Evolutionary conservation across 2,113 vertebrate species (phyloP).

Genomic region (Psilopogon haemacephalus): DNA sequence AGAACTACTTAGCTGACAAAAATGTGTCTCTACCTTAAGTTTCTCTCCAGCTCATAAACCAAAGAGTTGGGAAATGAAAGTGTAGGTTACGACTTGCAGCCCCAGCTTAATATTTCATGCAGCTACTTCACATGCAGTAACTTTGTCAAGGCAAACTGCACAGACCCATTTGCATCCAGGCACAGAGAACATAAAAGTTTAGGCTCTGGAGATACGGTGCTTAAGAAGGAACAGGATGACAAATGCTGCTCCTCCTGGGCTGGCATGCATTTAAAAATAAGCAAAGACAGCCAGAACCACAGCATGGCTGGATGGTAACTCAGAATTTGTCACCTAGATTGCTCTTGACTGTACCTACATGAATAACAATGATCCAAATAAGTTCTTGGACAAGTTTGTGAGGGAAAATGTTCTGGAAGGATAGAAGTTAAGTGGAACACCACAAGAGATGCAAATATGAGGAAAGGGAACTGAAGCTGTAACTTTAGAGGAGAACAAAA

Average conservation of each 20-base stretch:
- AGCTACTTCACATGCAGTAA: background rate
- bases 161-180: background rate
- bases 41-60: background rate
- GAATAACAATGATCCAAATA: no score
- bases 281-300: background rate
- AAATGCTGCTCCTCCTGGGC: background rate
- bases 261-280: background rate
- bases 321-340: background rate
- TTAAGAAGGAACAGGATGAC: background rate
- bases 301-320: background rate
- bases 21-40: background rate
- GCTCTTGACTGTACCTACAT: background rate
- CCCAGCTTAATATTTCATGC: background rate
- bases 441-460: no score
- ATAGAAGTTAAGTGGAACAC: no score
- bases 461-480: no score
- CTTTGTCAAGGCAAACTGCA: background rate
- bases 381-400: no score
- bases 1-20: background rate
- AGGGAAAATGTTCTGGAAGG: no score
- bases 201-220: background rate
- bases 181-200: background rate
- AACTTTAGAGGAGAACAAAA: no score
- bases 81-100: background rate
- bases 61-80: background rate